Evolutionary conservation across 92 coral and sea anemone genomes (phyloP).

Genomic region (Porites rus): DNA sequence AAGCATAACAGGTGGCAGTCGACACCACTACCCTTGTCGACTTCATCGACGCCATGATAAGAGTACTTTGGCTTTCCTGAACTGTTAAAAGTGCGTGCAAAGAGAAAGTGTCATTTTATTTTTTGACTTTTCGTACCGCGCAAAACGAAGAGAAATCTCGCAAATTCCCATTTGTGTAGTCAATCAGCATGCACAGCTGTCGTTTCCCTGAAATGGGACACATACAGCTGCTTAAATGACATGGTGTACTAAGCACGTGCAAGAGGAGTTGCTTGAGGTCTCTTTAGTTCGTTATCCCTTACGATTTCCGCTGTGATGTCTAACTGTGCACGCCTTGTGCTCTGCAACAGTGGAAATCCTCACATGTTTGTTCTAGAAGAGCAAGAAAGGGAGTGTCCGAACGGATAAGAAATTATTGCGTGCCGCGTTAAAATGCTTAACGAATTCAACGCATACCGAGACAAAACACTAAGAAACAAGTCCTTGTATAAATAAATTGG

Average conservation of each 20-base stretch:
- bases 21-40: neutral
- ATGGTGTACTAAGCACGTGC: constrained; percentile 23
- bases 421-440: neutral
- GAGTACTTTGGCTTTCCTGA: neutral
- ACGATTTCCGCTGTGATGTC: neutral
- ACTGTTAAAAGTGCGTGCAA: neutral
- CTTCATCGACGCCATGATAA: too few relatives aligned
- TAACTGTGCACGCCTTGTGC: neutral
- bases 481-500: neutral
- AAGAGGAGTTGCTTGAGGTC: neutral
- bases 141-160: neutral
- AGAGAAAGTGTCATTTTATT: neutral
- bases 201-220: neutral
- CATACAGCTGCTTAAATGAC: constrained; percentile 18
- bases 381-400: neutral
- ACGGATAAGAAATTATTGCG: neutral
- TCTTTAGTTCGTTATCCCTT: neutral
- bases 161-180: too few relatives aligned
- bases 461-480: neutral
- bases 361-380: neutral
- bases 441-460: neutral
- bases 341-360: neutral
- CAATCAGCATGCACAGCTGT: constrained; percentile 16
- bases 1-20: constrained; percentile 11
- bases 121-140: neutral